Base-by-base conservation (phyloP, 2,113 vertebrate species). In the Lasiurus cinereus region DNA sequence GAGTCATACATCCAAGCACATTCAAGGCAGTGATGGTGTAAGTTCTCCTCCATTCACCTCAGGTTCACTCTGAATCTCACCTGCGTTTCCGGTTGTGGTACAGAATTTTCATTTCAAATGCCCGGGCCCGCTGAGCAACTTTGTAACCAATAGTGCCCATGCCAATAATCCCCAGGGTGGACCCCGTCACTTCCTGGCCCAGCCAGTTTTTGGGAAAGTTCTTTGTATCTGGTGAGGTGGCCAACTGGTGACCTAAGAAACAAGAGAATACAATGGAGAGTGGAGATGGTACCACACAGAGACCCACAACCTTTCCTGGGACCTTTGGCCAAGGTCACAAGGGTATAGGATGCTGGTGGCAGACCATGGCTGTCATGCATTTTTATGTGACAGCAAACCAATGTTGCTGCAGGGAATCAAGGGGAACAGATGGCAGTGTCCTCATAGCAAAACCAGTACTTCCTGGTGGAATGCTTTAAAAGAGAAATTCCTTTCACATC, bases 61-160 rank as follows among this genome's bases (percentile, higher is more conserved):
- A 33, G 76, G 66, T 59, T 48, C 21, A 22, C 16, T 66, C 24
- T 33, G 29, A 43, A 8, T 52, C 78, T 97, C 97, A 98, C 98
- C 98, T 98, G 19, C 0, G 95, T 16, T 92, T 98, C 96, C 98
- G 97, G 62, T 98, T 99, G 82, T 98, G 98, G 95, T 98, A 98
- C 36, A 98, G 92, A 91, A 99, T 98, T 93, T 95, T 98, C 98
- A 98, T 98, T 46, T 97, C 52, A 92, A 98, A 99, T 21, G 97
- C 98, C 96, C 64, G 97, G 90, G 98, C 98, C 87, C 98, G 97
- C 91, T 97, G 97, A 79, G 98, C 98, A 15, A 98, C 93, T 95
- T 97, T 98, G 92, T 97, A 98, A 14, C 98, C 98, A 73, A 98
- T 98, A 56, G 43, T 97, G 89, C 98, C 98, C 98, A 98, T 98